Conservation (phyloP, 2,113 vertebrate genomes). For the Nannobrachium achirus region DNA sequence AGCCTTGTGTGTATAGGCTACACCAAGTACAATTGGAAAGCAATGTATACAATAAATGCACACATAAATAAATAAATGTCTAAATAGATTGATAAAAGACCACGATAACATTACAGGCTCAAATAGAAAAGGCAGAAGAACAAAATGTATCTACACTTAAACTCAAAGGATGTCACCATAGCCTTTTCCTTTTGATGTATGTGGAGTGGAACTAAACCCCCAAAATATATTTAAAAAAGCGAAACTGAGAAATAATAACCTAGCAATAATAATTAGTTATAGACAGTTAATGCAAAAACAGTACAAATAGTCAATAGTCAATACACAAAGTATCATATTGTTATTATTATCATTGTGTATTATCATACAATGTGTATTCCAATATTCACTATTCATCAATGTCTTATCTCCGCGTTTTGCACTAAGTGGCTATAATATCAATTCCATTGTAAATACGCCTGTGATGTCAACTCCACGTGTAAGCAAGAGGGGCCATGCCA, state of each 20-base stretch:
- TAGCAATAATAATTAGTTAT: neutral
- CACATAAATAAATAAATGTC: conserved; percentile 10
- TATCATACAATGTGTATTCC: neutral
- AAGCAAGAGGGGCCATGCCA: conserved; percentile 47
- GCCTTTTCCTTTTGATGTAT: too few species aligned
- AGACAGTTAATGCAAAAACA: too few species aligned
- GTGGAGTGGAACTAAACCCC: neutral
- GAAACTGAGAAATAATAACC: neutral
- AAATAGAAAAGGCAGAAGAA: conserved; percentile 68
- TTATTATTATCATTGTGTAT: neutral
- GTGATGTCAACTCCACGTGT: conserved; percentile 35
- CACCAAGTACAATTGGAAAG: conserved; percentile 88
- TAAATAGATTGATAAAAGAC: too few species aligned
- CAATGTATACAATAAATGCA: conserved; percentile 88
- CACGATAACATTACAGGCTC: conserved; percentile 80
- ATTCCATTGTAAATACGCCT: conserved; percentile 40
- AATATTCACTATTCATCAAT: neutral
- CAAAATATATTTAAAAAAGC: neutral
- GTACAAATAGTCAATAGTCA: conserved; percentile 18
- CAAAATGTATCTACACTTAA: neutral
- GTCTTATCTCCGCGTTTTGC: conserved; percentile 13
- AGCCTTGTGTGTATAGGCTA: conserved; percentile 84
- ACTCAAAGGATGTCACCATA: neutral
- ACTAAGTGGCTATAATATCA: too few species aligned
- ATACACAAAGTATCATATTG: neutral